Evolutionary conservation across 1,140 invertebrate species (phyloP).

Genomic region (Megalonaias nervosa): DNA sequence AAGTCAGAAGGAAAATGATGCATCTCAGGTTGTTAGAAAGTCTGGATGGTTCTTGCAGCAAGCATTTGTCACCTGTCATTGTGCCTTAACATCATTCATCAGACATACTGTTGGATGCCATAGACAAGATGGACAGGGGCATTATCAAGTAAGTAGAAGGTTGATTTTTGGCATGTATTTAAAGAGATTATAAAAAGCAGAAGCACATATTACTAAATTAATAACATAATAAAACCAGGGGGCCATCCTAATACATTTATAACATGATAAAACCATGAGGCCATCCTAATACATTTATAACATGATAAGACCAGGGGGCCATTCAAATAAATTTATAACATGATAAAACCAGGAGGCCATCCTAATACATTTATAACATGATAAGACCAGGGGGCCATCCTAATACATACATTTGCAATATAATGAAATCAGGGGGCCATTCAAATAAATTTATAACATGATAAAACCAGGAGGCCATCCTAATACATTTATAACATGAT

Average conservation of each 20-base stretch:
- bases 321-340: no score
- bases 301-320: no score
- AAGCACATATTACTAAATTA: neutral
- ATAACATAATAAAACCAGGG: neutral
- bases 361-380: neutral
- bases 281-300: no score
- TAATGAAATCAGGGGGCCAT: neutral
- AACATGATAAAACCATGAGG: no score
- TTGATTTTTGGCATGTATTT: neutral
- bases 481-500: no score
- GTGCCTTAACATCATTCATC: conserved; percentile 15
- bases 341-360: no score
- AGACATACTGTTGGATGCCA: conserved; percentile 70
- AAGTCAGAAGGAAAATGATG: no score
- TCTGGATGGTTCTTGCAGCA: no score
- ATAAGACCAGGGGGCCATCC: neutral
- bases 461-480: no score
- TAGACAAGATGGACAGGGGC: conserved; percentile 72
- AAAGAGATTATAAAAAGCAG: neutral
- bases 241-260: no score
- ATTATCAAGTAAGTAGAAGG: conserved; percentile 68
- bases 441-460: neutral
- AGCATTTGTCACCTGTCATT: neutral
- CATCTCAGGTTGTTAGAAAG: no score
- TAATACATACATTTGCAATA: neutral